Base-by-base conservation (phyloP, 1,140 invertebrate species). In the Penaeus chinensis region DNA sequence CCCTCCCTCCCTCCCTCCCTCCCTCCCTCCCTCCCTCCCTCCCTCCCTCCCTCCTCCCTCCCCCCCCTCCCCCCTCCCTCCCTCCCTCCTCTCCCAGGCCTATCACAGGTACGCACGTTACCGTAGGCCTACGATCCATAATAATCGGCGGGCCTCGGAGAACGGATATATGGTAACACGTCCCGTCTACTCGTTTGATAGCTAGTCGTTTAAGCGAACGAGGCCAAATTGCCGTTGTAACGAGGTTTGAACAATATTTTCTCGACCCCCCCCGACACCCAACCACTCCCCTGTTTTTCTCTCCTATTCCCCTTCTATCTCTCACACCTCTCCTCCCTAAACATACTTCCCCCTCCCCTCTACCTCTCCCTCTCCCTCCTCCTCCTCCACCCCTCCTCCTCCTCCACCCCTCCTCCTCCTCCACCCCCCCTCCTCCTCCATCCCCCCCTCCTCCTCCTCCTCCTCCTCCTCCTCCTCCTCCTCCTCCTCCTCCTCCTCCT, bases 171-270 rank as follows among this genome's bases (percentile, higher is more conserved):
- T 16, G 54, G 54, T 54, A 54, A 54, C 54, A 54, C 54, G 54
- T 11, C 54, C 54, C 10, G 54, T 54, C 54, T 54, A 16, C 54
- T 54, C 54, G 54, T 54, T 54, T 54, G 54, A 54, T 54, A 54
- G 54, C 54, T 54, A 13, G 54, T 54, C 54, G 54, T 54, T 54
- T 54, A 54, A 54, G 54, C 54, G 54, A 54, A 54, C 54, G 54
- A 54, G 54, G 54, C 54, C 54, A 54, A 54, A 32, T 42, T 32
- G 54, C 42, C 82, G 42, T 71, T 54, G 60, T 84, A 84, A 37
- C 82, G 82, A 84, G 82, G 71, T 84, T 84, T 54, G 37, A 84
- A 76, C 24, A 60, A 74, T 84, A 76, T 84, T 84, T 84, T 71
- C 66, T 27, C 24, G 16, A n/a, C 69, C 54, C 82, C 54, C 69